A percentile compares a stretch with the other conserved stretches of the same genome.
These are phyloP conservation scores for Artibeus jamaicensis DNA, from an alignment of 2,797 vertebrate genomes.

Conservation along the genomic window DNA sequence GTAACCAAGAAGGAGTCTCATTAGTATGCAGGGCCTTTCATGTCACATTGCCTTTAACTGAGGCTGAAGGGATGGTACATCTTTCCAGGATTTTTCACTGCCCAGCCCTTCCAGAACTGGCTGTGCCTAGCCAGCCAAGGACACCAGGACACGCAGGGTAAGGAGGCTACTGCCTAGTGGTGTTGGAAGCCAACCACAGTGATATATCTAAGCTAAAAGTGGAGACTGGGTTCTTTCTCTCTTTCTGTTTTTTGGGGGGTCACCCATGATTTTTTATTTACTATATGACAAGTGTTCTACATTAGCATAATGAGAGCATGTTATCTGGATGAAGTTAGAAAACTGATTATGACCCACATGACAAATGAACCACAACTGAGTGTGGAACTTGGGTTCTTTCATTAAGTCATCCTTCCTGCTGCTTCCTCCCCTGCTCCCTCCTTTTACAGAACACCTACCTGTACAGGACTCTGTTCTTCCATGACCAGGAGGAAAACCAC, in stretches of 20 bases:
- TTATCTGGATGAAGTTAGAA: not conserved
- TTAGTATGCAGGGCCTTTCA: not conserved
- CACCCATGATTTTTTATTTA: not conserved
- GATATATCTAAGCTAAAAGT: not conserved
- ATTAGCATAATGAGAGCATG: not conserved
- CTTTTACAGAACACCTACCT: not conserved
- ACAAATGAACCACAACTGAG: not conserved
- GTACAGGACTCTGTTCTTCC: not conserved
- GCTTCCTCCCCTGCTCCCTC: too few species aligned
- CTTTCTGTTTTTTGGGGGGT: not conserved
- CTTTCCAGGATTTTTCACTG: slow-evolving; percentile 37
- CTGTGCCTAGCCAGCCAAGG: slow-evolving; percentile 20
- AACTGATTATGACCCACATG: not conserved
- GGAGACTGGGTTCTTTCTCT: not conserved
- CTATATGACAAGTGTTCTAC: not conserved
- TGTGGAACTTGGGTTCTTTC: not conserved
- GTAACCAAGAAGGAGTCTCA: not conserved
- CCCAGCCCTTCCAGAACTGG: slow-evolving; percentile 31
- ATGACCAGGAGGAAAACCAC: not conserved
- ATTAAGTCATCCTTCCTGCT: not conserved
- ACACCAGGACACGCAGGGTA: not conserved
- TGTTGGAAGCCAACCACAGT: not conserved
- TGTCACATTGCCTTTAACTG: slow-evolving; percentile 25
- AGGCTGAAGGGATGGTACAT: slow-evolving; percentile 27
- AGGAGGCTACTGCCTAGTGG: not conserved